phyloP scores from a whole-genome alignment of 2,888 invertebrate species.

The Caenorhabditis zanzibari region DNA sequence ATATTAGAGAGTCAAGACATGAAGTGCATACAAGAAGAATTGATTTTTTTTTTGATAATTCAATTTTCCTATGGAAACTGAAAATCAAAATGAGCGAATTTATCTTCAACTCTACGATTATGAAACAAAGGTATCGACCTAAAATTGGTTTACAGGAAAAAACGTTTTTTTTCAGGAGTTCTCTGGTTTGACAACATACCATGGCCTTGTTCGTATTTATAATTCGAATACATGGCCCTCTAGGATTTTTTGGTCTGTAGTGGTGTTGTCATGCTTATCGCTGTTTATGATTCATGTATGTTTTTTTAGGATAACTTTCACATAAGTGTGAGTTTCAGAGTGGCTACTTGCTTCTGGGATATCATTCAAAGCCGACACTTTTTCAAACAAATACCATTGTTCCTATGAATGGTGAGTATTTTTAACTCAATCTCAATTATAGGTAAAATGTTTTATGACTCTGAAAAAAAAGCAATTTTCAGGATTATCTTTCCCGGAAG shows the following conservation, averaged over 20 bases:
- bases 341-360: constrained; percentile 74
- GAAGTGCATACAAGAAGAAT: too few relatives aligned
- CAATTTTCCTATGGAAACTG: background rate
- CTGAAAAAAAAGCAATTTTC: background rate
- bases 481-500: constrained; percentile 74
- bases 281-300: constrained; percentile 78
- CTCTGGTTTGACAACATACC: constrained; percentile 77
- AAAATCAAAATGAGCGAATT: background rate
- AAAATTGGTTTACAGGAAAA: background rate
- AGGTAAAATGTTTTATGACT: background rate
- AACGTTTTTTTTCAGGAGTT: constrained; percentile 67
- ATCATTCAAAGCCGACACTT: constrained; percentile 77
- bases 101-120: background rate
- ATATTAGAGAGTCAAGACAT: too few relatives aligned
- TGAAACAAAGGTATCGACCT: background rate
- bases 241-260: constrained; percentile 77
- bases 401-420: constrained; percentile 58
- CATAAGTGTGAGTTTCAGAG: constrained; percentile 65
- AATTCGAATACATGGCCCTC: constrained; percentile 78
- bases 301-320: too few relatives aligned
- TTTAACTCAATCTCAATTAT: background rate
- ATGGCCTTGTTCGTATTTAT: constrained; percentile 78
- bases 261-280: constrained; percentile 74
- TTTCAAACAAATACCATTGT: constrained; percentile 76
- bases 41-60: too few relatives aligned